Evolutionary conservation across 2,113 vertebrate species (phyloP).

Genomic region (Cygnus buccinator): DNA sequence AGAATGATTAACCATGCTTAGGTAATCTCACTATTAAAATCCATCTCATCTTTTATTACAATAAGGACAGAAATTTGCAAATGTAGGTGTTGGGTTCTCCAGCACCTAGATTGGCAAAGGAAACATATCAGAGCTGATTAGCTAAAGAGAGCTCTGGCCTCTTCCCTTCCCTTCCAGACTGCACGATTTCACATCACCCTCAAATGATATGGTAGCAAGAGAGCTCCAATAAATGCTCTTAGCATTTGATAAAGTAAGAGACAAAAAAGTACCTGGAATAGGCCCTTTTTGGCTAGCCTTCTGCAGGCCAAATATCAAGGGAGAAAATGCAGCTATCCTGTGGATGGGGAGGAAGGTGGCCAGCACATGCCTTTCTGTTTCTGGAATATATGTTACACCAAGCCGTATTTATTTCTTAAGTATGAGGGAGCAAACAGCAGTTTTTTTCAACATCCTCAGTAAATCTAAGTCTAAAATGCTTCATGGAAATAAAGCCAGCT

Average conservation of each 20-base stretch:
- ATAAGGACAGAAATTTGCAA: not conserved
- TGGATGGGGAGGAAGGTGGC: not conserved
- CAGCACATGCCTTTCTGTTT: not conserved
- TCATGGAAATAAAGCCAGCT: constrained; percentile 20
- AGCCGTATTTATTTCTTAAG: not conserved
- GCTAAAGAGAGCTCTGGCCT: not conserved
- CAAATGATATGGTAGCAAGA: not conserved
- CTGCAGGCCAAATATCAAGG: not conserved
- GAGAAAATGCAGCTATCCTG: not conserved
- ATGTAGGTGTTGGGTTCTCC: not conserved
- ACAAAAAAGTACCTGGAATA: not conserved
- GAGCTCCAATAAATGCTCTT: not conserved
- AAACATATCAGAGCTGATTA: not conserved
- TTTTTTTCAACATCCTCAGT: not conserved
- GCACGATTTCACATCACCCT: not conserved
- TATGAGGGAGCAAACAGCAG: not conserved
- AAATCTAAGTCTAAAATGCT: not conserved
- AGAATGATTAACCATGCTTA: not conserved
- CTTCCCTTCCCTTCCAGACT: not conserved
- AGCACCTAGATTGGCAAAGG: not conserved
- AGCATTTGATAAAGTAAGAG: not conserved
- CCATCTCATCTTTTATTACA: not conserved
- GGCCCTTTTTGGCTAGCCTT: not conserved
- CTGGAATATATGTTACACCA: not conserved
- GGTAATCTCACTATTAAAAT: not conserved